Evolutionary conservation across 2,888 invertebrate species (phyloP), one percentile per base, ranked within the genome.

Genomic region (Ectemnius lituratus): DNA sequence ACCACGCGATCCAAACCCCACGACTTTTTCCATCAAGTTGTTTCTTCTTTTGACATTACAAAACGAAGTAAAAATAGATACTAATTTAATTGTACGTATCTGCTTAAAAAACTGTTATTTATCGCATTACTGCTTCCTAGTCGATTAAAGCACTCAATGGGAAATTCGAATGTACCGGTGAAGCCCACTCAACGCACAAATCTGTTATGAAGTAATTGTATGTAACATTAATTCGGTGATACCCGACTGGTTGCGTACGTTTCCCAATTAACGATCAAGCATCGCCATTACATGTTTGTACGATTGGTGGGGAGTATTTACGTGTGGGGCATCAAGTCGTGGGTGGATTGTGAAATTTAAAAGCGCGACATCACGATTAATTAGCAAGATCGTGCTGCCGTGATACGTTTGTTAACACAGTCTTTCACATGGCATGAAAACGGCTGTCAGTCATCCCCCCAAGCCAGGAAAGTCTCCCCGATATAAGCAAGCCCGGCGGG

Each of bases 361-460:
- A 16, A 52, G 52, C 52, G 16, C 1, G n/a, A 23, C 52, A 14
- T 68, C 49, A 16, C 59, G 64, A 71, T 72, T 70, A 74, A 75
- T 67, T 62, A 75, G 62, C 60, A 45, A 13, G 64, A 63, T 62
- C 58, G 47, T 11, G 13, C 8, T 16, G 16, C 5, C 61, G 58
- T 45, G 67, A 67, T 64, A 45, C 47, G 67, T 62, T 64, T 8
- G 61, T 63, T 64, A 37, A 20, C 28, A 16, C 49, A 45, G 47
- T n/a, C 60, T 62, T 58, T 74, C 61, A 60, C 64, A 65, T 65
- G 75, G 14, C 49, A 37, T 20, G 67, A 64, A 62, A 68, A 61
- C 56, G 11, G 37, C 57, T 45, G 67, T 56, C 70, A 67, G 66
- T 45, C 46, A 62, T 49, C n/a, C 52, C 11, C 37, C 8, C 8